Conservation (phyloP, 2,888 invertebrate genomes). For the Cerastis rubricosa region DNA sequence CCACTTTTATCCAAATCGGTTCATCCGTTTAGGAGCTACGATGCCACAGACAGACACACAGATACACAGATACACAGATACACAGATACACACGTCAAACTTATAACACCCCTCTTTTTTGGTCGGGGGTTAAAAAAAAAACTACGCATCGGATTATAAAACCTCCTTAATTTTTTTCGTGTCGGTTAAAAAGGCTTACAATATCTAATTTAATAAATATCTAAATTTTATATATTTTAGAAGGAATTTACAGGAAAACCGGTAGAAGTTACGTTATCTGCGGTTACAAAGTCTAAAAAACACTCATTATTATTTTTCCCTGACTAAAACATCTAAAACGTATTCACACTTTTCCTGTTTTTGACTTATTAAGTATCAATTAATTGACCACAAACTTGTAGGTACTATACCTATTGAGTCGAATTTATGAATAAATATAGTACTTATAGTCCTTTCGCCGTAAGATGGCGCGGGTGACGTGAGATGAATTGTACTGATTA, state of each 20-base stretch:
- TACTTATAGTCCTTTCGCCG: not conserved
- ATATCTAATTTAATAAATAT: not conserved
- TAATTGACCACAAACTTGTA: not conserved
- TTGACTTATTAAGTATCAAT: not conserved
- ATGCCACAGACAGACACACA: too few relatives aligned
- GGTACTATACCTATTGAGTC: too few relatives aligned
- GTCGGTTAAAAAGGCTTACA: not conserved
- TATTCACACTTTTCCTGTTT: conserved; percentile 1
- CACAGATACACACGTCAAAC: too few relatives aligned
- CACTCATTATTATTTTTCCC: not conserved
- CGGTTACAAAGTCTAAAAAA: conserved; percentile 9
- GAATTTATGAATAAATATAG: not conserved
- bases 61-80: too few relatives aligned
- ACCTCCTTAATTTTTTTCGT: too few relatives aligned
- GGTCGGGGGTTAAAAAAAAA: too few relatives aligned
- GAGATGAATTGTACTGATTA: too few relatives aligned
- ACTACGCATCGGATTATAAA: too few relatives aligned
- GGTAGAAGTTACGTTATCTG: not conserved
- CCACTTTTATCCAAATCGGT: too few relatives aligned
- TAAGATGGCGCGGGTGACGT: too few relatives aligned
- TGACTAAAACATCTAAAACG: not conserved
- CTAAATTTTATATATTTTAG: not conserved
- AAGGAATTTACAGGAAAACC: not conserved
- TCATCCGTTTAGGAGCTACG: too few relatives aligned
- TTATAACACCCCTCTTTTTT: too few relatives aligned